Evolutionary conservation across 1,140 invertebrate species (phyloP).

Genomic region (Eriosoma lanigerum): DNA sequence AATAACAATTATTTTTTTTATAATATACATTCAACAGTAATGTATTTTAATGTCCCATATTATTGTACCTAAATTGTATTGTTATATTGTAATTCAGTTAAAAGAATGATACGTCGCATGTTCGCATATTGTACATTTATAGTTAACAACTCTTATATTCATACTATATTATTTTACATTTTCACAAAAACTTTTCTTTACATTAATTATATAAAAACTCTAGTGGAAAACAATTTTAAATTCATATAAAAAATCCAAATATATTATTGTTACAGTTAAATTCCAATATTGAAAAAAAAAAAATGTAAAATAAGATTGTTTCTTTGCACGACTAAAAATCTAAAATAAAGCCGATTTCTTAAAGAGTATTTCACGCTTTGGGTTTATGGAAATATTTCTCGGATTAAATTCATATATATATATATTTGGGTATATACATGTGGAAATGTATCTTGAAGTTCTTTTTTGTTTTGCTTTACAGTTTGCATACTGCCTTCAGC

Average conservation of each 20-base stretch:
- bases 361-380: not conserved
- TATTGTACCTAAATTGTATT: too few species aligned
- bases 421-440: not conserved
- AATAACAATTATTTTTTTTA: not conserved
- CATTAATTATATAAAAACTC: not conserved
- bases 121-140: too few species aligned
- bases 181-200: not conserved
- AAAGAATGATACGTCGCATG: too few species aligned
- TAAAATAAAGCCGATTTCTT: conserved; percentile 19
- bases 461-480: not conserved
- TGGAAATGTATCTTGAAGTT: not conserved
- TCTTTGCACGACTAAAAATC: not conserved
- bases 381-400: conserved; percentile 35
- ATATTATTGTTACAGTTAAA: not conserved
- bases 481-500: not conserved
- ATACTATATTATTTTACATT: too few species aligned
- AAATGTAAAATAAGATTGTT: not conserved
- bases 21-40: too few species aligned
- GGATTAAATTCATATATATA: not conserved
- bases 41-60: too few species aligned
- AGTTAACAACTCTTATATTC: too few species aligned
- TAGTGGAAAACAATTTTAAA: too few species aligned
- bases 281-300: not conserved
- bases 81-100: too few species aligned
- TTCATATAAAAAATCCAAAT: conserved; percentile 3